Evolutionary conservation across 2,888 invertebrate genomes (phyloP).

Genomic region (Nysson spinosus): DNA sequence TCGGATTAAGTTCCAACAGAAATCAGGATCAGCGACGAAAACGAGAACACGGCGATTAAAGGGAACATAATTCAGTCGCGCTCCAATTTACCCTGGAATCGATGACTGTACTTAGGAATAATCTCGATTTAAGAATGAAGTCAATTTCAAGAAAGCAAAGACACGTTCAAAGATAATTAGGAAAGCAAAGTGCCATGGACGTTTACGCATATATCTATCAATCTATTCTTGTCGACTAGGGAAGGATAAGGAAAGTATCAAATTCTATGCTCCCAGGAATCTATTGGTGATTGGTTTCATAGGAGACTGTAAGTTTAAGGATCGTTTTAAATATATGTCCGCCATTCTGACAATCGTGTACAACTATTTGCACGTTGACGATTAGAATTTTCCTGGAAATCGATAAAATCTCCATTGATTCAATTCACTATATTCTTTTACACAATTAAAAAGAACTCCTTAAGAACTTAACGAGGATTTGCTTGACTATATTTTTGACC

Average conservation of each 20-base stretch:
- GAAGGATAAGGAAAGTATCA: slow-evolving; percentile 19
- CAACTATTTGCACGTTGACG: slow-evolving; percentile 10
- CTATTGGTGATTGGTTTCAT: slow-evolving; percentile 10
- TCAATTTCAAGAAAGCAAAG: too few species aligned
- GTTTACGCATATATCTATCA: neutral
- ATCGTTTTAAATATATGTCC: neutral
- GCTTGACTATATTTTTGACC: too few species aligned
- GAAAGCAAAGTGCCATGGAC: too few species aligned
- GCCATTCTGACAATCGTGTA: slow-evolving; percentile 4
- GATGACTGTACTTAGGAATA: too few species aligned
- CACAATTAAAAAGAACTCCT: too few species aligned
- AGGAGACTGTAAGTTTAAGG: slow-evolving; percentile 8
- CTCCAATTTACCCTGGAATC: slow-evolving; percentile 2
- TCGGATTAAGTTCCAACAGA: too few species aligned
- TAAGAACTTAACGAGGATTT: slow-evolving; percentile 3
- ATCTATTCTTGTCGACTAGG: slow-evolving; percentile 2
- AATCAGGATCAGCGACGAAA: slow-evolving; percentile 1
- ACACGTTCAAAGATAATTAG: too few species aligned
- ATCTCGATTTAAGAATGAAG: too few species aligned
- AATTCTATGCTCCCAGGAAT: slow-evolving; percentile 8
- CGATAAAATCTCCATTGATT: slow-evolving; percentile 14
- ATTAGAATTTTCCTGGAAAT: neutral
- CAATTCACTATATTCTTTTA: too few species aligned
- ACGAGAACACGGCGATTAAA: neutral
- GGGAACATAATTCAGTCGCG: neutral